A percentile compares a stretch with the other conserved stretches of the same genome.
phyloP scores from a whole-genome alignment of 2,888 invertebrate genomes.

The Drosophila infuscata region DNA sequence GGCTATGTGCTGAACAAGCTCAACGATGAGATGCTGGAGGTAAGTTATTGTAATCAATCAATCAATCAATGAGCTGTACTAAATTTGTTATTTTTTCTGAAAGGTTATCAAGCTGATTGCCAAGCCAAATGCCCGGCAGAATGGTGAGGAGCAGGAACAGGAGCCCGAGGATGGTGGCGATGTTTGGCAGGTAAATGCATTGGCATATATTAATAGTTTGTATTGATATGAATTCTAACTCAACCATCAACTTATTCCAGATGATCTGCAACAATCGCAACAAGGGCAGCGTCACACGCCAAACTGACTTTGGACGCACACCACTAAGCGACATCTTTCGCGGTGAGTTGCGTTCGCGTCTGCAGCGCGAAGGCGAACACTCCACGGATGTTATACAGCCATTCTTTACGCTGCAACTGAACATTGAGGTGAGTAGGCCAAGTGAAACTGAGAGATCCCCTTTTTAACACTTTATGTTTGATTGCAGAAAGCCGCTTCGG shows the following conservation, averaged over 20 bases:
- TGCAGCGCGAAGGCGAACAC: constrained; percentile 88
- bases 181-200: constrained; percentile 84
- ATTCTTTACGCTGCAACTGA: constrained; percentile 97
- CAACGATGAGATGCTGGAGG: constrained; percentile 98
- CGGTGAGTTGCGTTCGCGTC: constrained; percentile 94
- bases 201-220: background rate
- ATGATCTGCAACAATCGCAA: constrained; percentile 91
- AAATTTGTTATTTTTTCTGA: background rate
- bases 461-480: background rate
- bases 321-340: constrained; percentile 97
- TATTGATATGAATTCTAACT: constrained; percentile 1
- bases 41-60: constrained; percentile 79
- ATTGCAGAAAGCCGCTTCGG: constrained; percentile 91
- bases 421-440: constrained; percentile 91
- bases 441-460: background rate
- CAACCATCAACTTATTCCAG: constrained; percentile 47
- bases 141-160: constrained; percentile 84
- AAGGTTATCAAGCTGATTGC: constrained; percentile 88
- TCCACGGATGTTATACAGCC: constrained; percentile 97
- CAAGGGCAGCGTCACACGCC: constrained; percentile 95
- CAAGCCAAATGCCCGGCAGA: constrained; percentile 86
- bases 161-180: constrained; percentile 84
- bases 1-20: constrained; percentile 96
- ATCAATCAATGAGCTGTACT: background rate
- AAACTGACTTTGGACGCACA: constrained; percentile 92